Base-by-base conservation (phyloP, 2,888 invertebrate genomes). In the Proisotoma minuta region DNA sequence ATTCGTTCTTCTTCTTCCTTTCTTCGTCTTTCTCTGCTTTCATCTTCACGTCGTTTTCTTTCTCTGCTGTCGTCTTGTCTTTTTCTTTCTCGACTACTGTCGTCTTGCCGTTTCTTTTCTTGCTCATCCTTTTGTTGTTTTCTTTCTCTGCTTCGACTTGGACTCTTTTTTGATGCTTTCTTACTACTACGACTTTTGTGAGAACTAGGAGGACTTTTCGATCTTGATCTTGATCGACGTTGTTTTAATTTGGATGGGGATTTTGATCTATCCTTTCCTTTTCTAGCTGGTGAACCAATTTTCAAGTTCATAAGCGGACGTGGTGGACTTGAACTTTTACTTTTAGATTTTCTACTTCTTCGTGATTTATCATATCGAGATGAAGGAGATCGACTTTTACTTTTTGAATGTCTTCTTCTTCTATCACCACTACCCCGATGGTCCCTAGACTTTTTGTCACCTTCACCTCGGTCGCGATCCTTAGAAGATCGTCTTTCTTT, bases 1-100 rank as follows among this genome's bases (percentile, higher is more conserved):
- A 27, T 47, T 12, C 48, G 50, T 26, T 65, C 62, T 8, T 61
- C 67, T 23, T 62, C 59, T 50, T 66, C 66, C 23, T 57, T 52
- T 47, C 63, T 62, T n/a, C n/a, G n/a, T 50, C 60, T 56, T 12
- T 68, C 70, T 20, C 54, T 27, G 26, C 65, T 66, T 29, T 61
- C 64, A 23, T 61, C 48, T 26, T 65, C 63, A 18, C 54, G 48
- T 65, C 29, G 23, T 65, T 54, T 48, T 69, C 65, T 43, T 54
- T 50, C 27, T 68, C 65, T n/a, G 34, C 49, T 10, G 20, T 26
- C 22, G 5, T n/a, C 5, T 22, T 4, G 5, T 3, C 49, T 20
- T 66, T 63, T 12, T 60, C 47, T 8, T 12, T 10, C 5, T 3
- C 49, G 49, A 23, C 8, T 63, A 63, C 57, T 60, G 57, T 29